Evolutionary conservation across 2,113 vertebrate species (phyloP), one percentile per base, ranked within the genome.

Genomic region (Cichladusa arquata): DNA sequence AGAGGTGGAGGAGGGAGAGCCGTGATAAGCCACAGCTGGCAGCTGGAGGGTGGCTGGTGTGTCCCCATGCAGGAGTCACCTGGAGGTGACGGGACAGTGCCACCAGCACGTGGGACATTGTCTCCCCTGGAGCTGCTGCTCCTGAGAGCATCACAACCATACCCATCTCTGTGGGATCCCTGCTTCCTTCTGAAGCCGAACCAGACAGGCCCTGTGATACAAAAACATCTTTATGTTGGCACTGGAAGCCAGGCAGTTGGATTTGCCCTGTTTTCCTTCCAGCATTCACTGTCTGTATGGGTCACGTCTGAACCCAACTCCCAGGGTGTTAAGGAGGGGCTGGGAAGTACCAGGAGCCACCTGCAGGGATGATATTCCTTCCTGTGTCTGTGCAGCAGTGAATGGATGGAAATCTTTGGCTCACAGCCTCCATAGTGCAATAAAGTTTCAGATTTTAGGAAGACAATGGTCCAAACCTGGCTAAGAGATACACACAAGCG

Each of bases 231-330:
- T 29, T 22, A 1, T 3, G 36, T 12, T 22, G 50, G 45, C 29
- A 53, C 45, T 82, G 56, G 57, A 71, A 92, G 33, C 8, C 0
- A 2, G 16, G 61, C 31, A 23, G 65, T 13, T 69, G 5, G 2
- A 25, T 94, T 87, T 77, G 4, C 8, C 54, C 12, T 4, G 2
- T n/a, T 90, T 77, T 47, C 29, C 60, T 67, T 36, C 48, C 58
- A 61, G 42, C 6, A 1, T 15, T 78, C 48, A 14, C 36, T 6
- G 4, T 15, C 23, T 78, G 74, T 34, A 23, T n/a, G 24, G 56
- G 56, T 40, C 38, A 51, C 20, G 53, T 57, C 51, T 8, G 2
- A 58, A n/a, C 8, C 1, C 1, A 0, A 0, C 29, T 74, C 31
- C 14, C n/a, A 47, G 36, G 33, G 34, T 2, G 11, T 28, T 56